A percentile compares a stretch with the other conserved stretches of the same genome.
Evolutionary conservation across 2,113 vertebrate genomes (phyloP).

Genomic region (Menidia beryllina): DNA sequence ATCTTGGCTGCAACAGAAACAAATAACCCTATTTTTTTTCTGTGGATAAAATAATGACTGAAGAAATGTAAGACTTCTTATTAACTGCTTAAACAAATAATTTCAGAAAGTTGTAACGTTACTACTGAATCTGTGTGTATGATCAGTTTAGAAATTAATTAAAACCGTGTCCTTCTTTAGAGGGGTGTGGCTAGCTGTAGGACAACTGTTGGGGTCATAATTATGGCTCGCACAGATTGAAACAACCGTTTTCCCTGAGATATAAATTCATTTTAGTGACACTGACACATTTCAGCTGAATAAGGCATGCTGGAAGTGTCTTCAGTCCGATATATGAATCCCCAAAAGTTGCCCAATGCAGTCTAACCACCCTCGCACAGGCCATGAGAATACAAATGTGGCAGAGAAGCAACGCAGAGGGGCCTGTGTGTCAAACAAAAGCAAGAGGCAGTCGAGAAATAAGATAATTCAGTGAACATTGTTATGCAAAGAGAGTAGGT

Average conservation of each 20-base stretch:
- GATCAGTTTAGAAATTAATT: constrained; percentile 1
- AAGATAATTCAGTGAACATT: constrained; percentile 45
- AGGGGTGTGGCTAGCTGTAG: constrained; percentile 32
- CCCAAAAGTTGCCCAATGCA: constrained; percentile 46
- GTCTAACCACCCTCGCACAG: constrained; percentile 50
- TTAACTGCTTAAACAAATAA: neutral
- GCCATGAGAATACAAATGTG: constrained; percentile 43
- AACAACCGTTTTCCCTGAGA: too few species aligned
- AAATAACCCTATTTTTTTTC: constrained; percentile 60
- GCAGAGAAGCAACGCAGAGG: constrained; percentile 45
- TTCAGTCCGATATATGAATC: neutral
- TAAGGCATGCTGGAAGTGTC: neutral
- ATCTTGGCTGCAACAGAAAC: constrained; percentile 93
- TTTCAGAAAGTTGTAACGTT: neutral
- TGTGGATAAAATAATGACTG: constrained; percentile 14
- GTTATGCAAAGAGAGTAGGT: constrained; percentile 51
- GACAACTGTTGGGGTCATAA: constrained; percentile 42
- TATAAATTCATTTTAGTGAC: too few species aligned
- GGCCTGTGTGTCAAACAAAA: constrained; percentile 56
- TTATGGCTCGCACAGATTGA: neutral
- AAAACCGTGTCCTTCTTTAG: constrained; percentile 20
- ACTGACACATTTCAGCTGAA: neutral
- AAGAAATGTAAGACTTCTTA: neutral
- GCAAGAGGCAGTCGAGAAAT: constrained; percentile 48
- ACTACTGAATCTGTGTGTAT: neutral